Evolutionary conservation across 2,888 invertebrate genomes (phyloP).

Genomic region (Epinotia bilunana): DNA sequence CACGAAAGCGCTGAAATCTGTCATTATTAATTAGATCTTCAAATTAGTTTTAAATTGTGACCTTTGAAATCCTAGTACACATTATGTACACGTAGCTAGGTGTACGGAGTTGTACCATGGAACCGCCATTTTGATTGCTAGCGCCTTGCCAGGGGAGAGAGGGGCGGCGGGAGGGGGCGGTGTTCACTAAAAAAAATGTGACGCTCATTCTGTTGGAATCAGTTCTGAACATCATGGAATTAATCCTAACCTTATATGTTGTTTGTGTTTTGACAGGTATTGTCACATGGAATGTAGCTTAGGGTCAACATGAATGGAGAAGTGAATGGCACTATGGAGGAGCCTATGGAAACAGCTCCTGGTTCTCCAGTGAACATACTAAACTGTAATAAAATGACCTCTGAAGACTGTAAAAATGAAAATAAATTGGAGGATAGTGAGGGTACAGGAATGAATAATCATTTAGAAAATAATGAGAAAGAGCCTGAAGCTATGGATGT

Average conservation of each 20-base stretch:
- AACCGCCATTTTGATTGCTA: conserved; percentile 82
- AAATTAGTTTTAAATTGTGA: conserved; percentile 51
- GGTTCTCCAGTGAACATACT: conserved; percentile 46
- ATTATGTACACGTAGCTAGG: conserved; percentile 74
- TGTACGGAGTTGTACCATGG: conserved; percentile 68
- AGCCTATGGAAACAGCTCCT: conserved; percentile 61
- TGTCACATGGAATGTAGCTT: conserved; percentile 68
- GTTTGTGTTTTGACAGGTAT: conserved; percentile 67
- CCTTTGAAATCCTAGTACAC: conserved; percentile 58
- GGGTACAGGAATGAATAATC: conserved; percentile 53
- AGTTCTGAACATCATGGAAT: conserved; percentile 57
- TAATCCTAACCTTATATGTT: conserved; percentile 63
- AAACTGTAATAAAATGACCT: conserved; percentile 49
- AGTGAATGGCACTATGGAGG: conserved; percentile 73
- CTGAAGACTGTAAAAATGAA: conserved; percentile 50
- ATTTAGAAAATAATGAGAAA: conserved; percentile 50
- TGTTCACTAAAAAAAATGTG: conserved; percentile 71
- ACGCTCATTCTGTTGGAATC: conserved; percentile 66
- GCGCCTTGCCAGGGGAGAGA: conserved; percentile 72
- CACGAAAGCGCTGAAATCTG: conserved; percentile 28
- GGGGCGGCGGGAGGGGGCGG: conserved; percentile 65
- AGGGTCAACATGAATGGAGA: conserved; percentile 72
- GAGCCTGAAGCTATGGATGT: conserved; percentile 42
- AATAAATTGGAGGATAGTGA: conserved; percentile 56
- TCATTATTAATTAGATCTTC: conserved; percentile 22